These are phyloP conservation scores for Epinotia brunnichana DNA, from an alignment of 2,888 invertebrate genomes.

Conservation along the genomic window DNA sequence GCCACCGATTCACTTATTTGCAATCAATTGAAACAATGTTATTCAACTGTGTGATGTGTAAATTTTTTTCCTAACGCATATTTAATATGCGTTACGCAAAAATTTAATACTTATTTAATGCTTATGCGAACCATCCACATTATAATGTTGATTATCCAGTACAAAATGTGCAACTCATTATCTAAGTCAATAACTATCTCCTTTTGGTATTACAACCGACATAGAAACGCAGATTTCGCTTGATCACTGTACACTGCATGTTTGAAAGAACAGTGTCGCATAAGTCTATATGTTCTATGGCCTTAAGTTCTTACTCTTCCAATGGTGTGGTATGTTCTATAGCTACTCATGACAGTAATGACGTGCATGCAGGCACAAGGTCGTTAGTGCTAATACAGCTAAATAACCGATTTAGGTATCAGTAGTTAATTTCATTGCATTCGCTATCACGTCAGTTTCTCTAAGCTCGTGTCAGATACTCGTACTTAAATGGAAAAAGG, in stretches of 20 bases:
- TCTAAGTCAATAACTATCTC: constrained; percentile 11
- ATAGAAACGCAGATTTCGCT: constrained; percentile 60
- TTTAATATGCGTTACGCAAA: too few species aligned
- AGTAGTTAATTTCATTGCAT: constrained; percentile 26
- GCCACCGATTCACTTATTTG: too few species aligned
- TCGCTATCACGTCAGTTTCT: constrained; percentile 6
- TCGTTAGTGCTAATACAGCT: constrained; percentile 51
- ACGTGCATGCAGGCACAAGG: constrained; percentile 62
- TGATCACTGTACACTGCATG: constrained; percentile 68
- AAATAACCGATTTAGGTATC: constrained; percentile 47
- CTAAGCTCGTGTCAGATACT: background rate
- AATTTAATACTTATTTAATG: too few species aligned
- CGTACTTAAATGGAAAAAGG: background rate
- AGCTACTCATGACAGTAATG: constrained; percentile 70
- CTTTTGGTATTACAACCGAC: constrained; percentile 52
- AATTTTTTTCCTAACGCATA: too few species aligned
- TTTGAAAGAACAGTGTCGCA: constrained; percentile 1
- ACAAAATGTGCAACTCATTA: constrained; percentile 1
- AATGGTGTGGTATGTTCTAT: constrained; percentile 54
- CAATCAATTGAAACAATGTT: too few species aligned
- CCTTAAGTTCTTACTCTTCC: constrained; percentile 7
- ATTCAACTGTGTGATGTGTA: background rate
- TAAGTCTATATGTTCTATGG: background rate
- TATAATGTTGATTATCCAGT: background rate
- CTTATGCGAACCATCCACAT: background rate